Percentiles rank a stretch among this genome's conserved stretches.
phyloP scores from a whole-genome alignment of 2,113 vertebrate genomes.

The Elgaria multicarinata region DNA sequence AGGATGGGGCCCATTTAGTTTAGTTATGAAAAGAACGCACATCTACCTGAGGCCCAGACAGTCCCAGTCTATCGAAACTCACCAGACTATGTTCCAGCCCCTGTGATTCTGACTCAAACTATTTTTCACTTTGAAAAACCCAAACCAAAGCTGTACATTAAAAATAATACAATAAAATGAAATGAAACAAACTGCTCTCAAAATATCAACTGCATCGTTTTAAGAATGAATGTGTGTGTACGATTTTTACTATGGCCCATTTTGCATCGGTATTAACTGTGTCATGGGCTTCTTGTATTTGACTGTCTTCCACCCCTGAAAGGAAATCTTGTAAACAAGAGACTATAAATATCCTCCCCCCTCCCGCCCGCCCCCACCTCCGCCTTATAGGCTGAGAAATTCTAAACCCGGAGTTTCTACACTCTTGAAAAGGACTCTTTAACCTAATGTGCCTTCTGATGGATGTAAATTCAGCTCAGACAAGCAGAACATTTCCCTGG shows the following conservation, averaged over 20 bases:
- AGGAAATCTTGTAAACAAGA: not conserved
- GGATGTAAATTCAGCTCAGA: not conserved
- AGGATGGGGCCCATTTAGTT: not conserved
- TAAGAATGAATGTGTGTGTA: not conserved
- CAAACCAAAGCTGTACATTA: not conserved
- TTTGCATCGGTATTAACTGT: not conserved
- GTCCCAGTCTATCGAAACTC: not conserved
- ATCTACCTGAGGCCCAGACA: not conserved
- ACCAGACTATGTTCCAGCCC: not conserved
- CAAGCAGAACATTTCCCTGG: constrained; percentile 16
- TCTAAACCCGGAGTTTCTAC: not conserved
- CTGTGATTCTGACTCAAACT: not conserved
- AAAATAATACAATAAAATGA: not conserved
- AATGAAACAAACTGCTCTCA: not conserved
- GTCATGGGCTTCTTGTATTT: not conserved
- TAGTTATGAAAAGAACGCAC: not conserved
- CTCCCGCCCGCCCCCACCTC: no score
- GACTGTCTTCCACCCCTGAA: not conserved
- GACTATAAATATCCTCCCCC: not conserved
- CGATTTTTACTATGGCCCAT: not conserved
- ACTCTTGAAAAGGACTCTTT: constrained; percentile 18
- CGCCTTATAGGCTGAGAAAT: not conserved
- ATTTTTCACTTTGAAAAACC: not conserved
- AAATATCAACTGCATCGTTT: not conserved
- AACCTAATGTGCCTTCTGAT: constrained; percentile 13